Percentiles rank a stretch among this genome's conserved stretches.
Evolutionary conservation across 2,888 invertebrate genomes (phyloP).

Genomic region (Zaprionus bogoriensis): DNA sequence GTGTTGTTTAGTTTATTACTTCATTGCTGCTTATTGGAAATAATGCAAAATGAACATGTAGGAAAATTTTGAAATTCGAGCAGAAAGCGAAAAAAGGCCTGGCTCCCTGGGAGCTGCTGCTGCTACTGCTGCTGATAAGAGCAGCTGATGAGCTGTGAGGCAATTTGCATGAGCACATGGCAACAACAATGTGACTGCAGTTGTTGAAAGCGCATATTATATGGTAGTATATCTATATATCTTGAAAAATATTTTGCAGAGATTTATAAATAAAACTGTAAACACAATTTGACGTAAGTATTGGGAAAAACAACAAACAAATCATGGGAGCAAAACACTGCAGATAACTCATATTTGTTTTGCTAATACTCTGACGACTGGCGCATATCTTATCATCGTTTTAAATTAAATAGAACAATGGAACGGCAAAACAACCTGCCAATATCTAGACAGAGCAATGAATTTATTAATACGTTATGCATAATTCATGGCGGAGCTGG

Average conservation of each 20-base stretch:
- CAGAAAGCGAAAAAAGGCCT: conserved; percentile 33
- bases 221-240: too few species aligned
- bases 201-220: too few species aligned
- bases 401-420: conserved; percentile 11
- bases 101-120: conserved; percentile 7
- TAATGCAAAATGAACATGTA: background rate
- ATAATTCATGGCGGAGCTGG: conserved; percentile 16
- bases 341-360: conserved; percentile 4
- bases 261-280: background rate
- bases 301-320: background rate
- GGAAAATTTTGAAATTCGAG: conserved; percentile 36
- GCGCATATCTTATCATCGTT: conserved; percentile 21
- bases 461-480: background rate
- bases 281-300: background rate
- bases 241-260: background rate
- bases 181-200: background rate
- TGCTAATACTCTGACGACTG: conserved; percentile 15
- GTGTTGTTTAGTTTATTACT: background rate
- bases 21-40: background rate
- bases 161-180: background rate
- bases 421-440: background rate
- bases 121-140: conserved; percentile 23
- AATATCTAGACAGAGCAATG: background rate
- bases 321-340: background rate
- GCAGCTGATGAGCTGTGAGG: conserved; percentile 3